Percentiles rank a stretch among this genome's conserved stretches.
Conservation (phyloP, 2,113 vertebrate species). For the Acanthochromis polyacanthus region DNA sequence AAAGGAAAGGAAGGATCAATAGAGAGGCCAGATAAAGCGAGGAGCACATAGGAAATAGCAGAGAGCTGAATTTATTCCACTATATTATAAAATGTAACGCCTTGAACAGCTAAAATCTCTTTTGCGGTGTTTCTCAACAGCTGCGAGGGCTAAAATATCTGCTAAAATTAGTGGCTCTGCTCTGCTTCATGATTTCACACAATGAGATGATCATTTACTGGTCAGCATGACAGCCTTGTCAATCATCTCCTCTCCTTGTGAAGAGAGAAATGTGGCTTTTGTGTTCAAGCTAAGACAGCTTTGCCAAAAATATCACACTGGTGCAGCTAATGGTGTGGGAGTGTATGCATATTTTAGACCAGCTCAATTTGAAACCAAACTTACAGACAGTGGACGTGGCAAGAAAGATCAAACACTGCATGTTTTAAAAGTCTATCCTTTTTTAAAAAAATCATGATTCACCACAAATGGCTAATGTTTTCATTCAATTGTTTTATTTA, state of each 20-base stretch:
- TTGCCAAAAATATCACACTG: slow-evolving; percentile 20
- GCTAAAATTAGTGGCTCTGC: slow-evolving; percentile 45
- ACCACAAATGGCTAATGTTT: no score
- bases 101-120: neutral
- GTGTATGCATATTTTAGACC: neutral
- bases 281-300: neutral
- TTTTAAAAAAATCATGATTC: no score
- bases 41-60: neutral
- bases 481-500: no score
- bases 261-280: slow-evolving; percentile 20
- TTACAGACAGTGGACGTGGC: neutral
- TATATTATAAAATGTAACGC: neutral
- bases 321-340: neutral
- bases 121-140: neutral
- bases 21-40: neutral
- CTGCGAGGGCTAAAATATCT: slow-evolving; percentile 5
- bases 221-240: slow-evolving; percentile 20
- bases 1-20: neutral
- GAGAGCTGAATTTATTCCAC: neutral
- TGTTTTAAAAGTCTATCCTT: no score
- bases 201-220: slow-evolving; percentile 40
- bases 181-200: slow-evolving; percentile 26
- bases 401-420: no score
- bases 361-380: neutral
- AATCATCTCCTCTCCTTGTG: slow-evolving; percentile 30